Base-by-base conservation (phyloP, 1,140 invertebrate species). In the Lepidurus couesii region DNA sequence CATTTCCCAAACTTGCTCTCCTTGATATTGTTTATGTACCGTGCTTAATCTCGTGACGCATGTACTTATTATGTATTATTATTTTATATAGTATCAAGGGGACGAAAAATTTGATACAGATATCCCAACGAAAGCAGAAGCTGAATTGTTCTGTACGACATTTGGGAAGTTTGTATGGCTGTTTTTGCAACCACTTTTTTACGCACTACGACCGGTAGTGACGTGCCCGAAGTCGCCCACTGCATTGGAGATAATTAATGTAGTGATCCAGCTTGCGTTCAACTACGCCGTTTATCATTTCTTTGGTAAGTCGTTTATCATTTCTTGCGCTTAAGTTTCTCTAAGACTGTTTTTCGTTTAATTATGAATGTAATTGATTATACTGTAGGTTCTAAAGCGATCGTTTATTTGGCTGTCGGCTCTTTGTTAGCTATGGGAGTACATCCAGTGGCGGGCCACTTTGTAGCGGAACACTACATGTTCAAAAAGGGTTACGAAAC, bases 391-490 rank as follows among this genome's bases (percentile, higher is more conserved):
- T 90, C 90, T 81, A 92, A 92, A 85, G 88, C 95, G 0, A 81
- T 99, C 21, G 87, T 90, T 0, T 99, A 99, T 85, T 86, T 99
- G 73, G 83, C 97, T 11, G 85, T 89, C 47, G 96, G 97, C 16
- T 95, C 94, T 21, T 83, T 98, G 21, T 86, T 99, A 86, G 94
- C 96, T 1, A 98, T 98, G 93, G 97, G 98, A 0, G 83, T 98
- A 7, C 98, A 99, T 89, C 98, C 98, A 8, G 94, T 99, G 16
- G 97, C 98, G 73, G 98, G 96, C 0, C 98, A 99, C 85, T 99
- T 99, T 83, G 94, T 99, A 82, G 98, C 97, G 0, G 98, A 99
- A 83, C 98, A 99, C 87, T 99, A 99, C 85, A 98, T 99, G 95
- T 99, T 98, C 84, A 90, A 91, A 80, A 96, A 97, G 85, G 97